phyloP scores from a whole-genome alignment of 2,113 vertebrate species.

The Mixornis gularis region DNA sequence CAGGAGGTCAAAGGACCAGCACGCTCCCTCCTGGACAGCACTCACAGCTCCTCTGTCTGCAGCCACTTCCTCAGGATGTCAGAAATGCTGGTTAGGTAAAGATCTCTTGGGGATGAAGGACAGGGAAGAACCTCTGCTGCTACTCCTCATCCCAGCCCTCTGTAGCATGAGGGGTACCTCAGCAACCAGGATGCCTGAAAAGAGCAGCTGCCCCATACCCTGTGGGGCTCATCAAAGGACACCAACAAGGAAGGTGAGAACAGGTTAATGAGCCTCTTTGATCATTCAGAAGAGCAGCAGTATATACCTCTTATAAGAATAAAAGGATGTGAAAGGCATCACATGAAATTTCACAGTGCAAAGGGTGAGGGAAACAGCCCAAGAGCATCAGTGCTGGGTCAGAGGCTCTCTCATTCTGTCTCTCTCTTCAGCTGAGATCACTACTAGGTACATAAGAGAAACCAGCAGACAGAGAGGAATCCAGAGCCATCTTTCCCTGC shows the following conservation, averaged over 20 bases:
- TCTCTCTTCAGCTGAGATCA: not conserved
- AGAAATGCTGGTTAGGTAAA: not conserved
- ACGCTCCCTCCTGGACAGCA: fast-evolving
- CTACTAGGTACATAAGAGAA: not conserved
- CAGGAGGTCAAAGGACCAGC: not conserved
- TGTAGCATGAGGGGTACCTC: not conserved
- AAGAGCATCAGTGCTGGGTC: not conserved
- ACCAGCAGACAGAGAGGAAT: not conserved
- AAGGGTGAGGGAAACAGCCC: not conserved
- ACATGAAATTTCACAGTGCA: not conserved
- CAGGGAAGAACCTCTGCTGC: not conserved
- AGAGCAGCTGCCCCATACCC: not conserved
- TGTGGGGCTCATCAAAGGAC: fast-evolving
- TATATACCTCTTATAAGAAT: not conserved
- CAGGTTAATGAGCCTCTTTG: not conserved
- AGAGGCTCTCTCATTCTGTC: not conserved
- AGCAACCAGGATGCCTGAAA: not conserved
- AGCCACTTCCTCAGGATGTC: conserved; percentile 2
- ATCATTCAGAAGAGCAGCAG: not conserved
- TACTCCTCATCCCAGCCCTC: not conserved
- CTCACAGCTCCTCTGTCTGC: not conserved
- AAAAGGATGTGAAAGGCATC: not conserved
- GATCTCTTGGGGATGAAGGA: not conserved
- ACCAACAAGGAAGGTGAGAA: not conserved
- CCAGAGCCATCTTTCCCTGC: not conserved